A percentile compares a stretch with the other conserved stretches of the same genome.
These are phyloP conservation scores for Lasioglossum calceatum DNA, from an alignment of 2,888 invertebrate species.

Conservation along the genomic window DNA sequence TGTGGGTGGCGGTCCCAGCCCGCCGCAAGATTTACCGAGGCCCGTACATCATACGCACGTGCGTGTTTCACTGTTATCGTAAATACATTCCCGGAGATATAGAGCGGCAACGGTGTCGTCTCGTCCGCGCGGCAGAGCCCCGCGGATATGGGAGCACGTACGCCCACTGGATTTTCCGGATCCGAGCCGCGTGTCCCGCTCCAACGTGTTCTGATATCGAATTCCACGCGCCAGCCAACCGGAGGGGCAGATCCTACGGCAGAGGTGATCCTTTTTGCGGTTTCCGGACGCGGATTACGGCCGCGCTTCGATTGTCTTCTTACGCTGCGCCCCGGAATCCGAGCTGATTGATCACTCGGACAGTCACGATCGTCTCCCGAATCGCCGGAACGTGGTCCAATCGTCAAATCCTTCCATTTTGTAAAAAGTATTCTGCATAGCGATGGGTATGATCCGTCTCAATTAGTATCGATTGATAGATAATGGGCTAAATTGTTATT, in stretches of 20 bases:
- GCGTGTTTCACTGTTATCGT: slow-evolving; percentile 67
- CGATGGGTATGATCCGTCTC: too few species aligned
- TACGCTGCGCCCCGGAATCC: neutral
- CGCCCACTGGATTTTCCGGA: slow-evolving; percentile 43
- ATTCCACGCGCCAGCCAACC: slow-evolving; percentile 22
- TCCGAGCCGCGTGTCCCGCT: slow-evolving; percentile 5
- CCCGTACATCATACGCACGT: slow-evolving; percentile 72
- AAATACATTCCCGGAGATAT: slow-evolving; percentile 59
- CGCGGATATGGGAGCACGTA: slow-evolving; percentile 21
- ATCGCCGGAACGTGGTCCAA: too few species aligned
- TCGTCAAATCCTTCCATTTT: too few species aligned
- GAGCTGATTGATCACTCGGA: neutral
- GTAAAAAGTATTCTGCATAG: too few species aligned
- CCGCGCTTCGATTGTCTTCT: neutral
- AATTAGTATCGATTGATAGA: too few species aligned
- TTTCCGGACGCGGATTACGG: slow-evolving; percentile 9
- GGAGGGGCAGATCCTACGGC: neutral
- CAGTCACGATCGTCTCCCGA: too few species aligned
- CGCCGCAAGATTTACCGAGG: slow-evolving; percentile 69
- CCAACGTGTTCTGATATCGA: slow-evolving; percentile 40
- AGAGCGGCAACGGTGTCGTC: slow-evolving; percentile 18
- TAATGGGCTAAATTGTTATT: too few species aligned
- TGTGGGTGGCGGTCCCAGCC: slow-evolving; percentile 44
- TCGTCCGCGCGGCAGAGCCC: slow-evolving; percentile 2
- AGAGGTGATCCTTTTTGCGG: neutral